phyloP scores from a whole-genome alignment of 2,888 invertebrate genomes.

The Heliconius ismenius region DNA sequence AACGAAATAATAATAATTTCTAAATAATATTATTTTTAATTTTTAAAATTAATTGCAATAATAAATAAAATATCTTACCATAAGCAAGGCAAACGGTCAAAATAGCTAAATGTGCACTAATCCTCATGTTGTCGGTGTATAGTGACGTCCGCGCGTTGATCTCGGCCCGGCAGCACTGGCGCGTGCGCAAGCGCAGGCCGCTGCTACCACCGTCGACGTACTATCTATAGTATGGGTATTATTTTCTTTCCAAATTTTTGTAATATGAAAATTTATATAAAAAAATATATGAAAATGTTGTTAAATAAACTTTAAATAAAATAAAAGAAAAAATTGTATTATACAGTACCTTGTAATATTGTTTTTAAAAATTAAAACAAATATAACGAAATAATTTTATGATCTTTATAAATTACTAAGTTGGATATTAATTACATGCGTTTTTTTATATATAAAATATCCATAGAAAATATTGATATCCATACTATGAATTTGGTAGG shows the following conservation, averaged over 20 bases:
- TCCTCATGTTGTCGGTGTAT: constrained; percentile 57
- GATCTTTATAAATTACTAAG: background rate
- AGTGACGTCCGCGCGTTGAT: constrained; percentile 70
- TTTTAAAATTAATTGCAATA: constrained; percentile 13
- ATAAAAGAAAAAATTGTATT: background rate
- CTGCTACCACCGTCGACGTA: constrained; percentile 49
- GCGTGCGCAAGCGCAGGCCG: constrained; percentile 55
- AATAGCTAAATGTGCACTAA: constrained; percentile 65
- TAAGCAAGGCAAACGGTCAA: constrained; percentile 66
- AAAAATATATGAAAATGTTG: background rate
- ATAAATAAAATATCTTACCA: constrained; percentile 58
- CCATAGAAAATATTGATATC: constrained; percentile 18
- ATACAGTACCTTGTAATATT: background rate
- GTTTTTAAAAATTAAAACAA: background rate
- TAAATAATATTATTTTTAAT: background rate
- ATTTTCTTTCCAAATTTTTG: constrained; percentile 32
- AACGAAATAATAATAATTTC: background rate
- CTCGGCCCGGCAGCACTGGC: constrained; percentile 69
- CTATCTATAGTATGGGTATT: constrained; percentile 58
- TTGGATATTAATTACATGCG: background rate
- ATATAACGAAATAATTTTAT: background rate
- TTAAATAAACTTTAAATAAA: background rate
- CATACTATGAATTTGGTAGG: constrained; percentile 59
- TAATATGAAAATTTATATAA: too few species aligned
- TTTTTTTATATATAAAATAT: background rate